Evolutionary conservation across 2,113 vertebrate genomes (phyloP).

Genomic region (Nerophis lumbriciformis): DNA sequence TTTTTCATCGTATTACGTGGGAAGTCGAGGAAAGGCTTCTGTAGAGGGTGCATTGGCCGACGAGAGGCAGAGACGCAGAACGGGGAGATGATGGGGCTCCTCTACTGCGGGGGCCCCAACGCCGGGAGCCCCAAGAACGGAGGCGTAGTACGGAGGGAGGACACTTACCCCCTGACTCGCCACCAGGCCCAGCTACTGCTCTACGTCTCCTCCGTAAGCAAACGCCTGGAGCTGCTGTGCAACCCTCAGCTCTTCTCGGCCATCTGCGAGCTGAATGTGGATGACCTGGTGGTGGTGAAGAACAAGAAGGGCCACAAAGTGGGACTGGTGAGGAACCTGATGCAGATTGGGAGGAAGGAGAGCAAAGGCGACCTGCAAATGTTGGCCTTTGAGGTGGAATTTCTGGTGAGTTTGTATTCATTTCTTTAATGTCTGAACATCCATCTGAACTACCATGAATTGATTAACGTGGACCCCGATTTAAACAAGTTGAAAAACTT

Average conservation of each 20-base stretch:
- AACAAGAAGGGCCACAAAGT: constrained; percentile 60
- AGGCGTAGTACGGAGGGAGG: constrained; percentile 50
- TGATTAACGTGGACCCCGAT: too few relatives aligned
- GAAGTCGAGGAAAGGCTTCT: constrained; percentile 61
- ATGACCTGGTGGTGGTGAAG: constrained; percentile 69
- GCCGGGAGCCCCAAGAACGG: constrained; percentile 42
- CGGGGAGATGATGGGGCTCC: constrained; percentile 57
- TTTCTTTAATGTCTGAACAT: too few relatives aligned
- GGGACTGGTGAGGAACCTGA: constrained; percentile 69
- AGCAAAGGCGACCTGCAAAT: constrained; percentile 60
- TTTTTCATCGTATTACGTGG: constrained; percentile 69
- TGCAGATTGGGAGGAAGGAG: constrained; percentile 67
- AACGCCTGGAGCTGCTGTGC: constrained; percentile 66
- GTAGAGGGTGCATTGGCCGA: constrained; percentile 65
- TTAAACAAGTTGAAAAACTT: too few relatives aligned
- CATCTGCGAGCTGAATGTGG: constrained; percentile 65
- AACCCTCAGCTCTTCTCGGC: constrained; percentile 70
- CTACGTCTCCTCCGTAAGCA: constrained; percentile 48
- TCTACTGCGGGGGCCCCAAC: constrained; percentile 37
- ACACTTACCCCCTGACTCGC: constrained; percentile 58
- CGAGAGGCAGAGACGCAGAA: constrained; percentile 50
- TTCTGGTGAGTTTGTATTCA: constrained; percentile 55
- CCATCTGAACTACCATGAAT: too few relatives aligned
- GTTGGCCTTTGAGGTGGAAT: constrained; percentile 72
- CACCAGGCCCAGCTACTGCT: constrained; percentile 75